phyloP scores from a whole-genome alignment of 2,113 vertebrate species.

The Plestiodon gilberti region DNA sequence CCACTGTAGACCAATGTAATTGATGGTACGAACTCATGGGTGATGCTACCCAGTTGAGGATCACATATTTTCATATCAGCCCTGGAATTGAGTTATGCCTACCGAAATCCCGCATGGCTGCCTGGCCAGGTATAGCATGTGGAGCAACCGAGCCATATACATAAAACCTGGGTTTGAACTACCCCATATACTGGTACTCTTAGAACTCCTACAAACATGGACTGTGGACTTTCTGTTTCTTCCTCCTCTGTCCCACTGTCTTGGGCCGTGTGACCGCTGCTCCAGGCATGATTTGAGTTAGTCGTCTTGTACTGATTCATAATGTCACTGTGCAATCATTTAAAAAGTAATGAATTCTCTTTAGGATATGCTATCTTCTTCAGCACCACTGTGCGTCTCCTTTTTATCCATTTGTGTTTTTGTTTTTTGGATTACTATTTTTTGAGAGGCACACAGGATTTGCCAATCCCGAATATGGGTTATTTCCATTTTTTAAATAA shows the following conservation, averaged over 20 bases:
- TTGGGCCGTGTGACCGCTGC: not conserved
- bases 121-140: not conserved
- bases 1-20: not conserved
- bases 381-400: slow-evolving; percentile 9
- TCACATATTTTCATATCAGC: not conserved
- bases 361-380: slow-evolving; percentile 57
- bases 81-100: not conserved
- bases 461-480: slow-evolving; percentile 60
- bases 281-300: slow-evolving; percentile 26
- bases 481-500: slow-evolving; percentile 32
- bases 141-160: not conserved
- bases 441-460: slow-evolving; percentile 46
- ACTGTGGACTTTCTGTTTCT: not conserved
- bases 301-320: slow-evolving; percentile 21
- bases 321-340: slow-evolving; percentile 41
- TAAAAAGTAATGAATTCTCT: slow-evolving; percentile 61
- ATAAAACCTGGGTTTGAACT: not conserved
- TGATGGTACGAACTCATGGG: not conserved
- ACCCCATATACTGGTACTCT: not conserved
- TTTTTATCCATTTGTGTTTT: slow-evolving; percentile 19
- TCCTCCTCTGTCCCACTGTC: not conserved
- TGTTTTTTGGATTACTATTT: slow-evolving; percentile 17
- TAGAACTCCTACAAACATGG: not conserved
- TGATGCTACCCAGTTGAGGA: not conserved
- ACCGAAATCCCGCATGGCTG: not conserved